Conservation (phyloP, 2,888 invertebrate species). For the Urechis unicinctus region DNA sequence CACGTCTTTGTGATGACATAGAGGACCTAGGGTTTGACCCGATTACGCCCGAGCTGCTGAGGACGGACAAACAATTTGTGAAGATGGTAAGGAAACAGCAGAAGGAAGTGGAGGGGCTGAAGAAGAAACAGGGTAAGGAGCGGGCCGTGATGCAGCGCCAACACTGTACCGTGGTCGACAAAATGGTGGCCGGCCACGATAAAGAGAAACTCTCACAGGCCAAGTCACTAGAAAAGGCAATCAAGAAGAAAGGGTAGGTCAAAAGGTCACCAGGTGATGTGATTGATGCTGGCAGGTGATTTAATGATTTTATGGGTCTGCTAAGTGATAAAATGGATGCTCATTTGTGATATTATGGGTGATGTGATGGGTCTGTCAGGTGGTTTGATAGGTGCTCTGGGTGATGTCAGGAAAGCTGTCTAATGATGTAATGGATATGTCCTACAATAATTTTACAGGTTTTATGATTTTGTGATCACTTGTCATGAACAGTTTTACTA, state of each 20-base stretch:
- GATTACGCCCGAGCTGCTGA: constrained; percentile 42
- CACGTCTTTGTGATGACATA: too few species aligned
- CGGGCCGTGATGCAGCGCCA: constrained; percentile 75
- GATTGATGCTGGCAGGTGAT: background rate
- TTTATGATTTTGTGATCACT: too few species aligned
- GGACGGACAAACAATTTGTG: constrained; percentile 39
- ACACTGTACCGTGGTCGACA: constrained; percentile 83
- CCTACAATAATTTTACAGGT: too few species aligned
- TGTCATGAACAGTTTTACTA: too few species aligned
- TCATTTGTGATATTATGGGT: too few species aligned
- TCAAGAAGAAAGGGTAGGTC: constrained; percentile 63
- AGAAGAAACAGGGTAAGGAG: constrained; percentile 90
- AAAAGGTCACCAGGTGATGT: background rate
- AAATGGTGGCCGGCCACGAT: constrained; percentile 63
- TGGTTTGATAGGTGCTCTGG: too few species aligned
- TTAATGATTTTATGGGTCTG: too few species aligned
- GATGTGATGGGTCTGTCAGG: background rate
- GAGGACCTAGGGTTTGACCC: constrained; percentile 39
- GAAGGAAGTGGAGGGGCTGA: constrained; percentile 82
- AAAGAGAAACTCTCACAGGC: constrained; percentile 43
- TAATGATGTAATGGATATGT: too few species aligned
- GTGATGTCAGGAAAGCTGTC: too few species aligned
- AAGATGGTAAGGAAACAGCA: constrained; percentile 92
- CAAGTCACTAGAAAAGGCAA: constrained; percentile 58
- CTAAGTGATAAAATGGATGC: too few species aligned